Evolutionary conservation across 2,888 invertebrate genomes (phyloP).

Genomic region (Mayetiola destructor): DNA sequence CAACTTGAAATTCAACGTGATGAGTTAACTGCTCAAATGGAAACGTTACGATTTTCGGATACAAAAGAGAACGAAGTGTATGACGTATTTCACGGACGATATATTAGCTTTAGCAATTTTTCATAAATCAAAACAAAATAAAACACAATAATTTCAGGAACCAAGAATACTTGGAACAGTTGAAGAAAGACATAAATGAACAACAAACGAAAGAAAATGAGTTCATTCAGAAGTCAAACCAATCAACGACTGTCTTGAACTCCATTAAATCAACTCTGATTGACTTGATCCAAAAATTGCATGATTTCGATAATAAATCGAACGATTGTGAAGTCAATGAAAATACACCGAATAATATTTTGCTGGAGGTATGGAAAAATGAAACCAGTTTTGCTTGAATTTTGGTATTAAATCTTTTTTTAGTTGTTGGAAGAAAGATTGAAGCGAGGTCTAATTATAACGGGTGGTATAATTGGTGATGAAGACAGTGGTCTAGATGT

Average conservation of each 20-base stretch:
- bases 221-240: constrained; percentile 30
- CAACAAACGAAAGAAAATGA: constrained; percentile 35
- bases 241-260: constrained; percentile 28
- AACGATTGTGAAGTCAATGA: not conserved
- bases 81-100: constrained; percentile 25
- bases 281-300: constrained; percentile 34
- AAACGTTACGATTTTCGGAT: constrained; percentile 63
- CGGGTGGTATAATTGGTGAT: constrained; percentile 20
- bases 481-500: constrained; percentile 20
- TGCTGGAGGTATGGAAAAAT: not conserved
- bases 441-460: constrained; percentile 26
- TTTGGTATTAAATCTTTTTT: too few relatives aligned
- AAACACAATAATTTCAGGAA: constrained; percentile 38
- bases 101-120: not conserved
- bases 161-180: constrained; percentile 50
- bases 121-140: not conserved
- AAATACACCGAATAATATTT: constrained; percentile 14
- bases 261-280: constrained; percentile 31
- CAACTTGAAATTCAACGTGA: constrained; percentile 52
- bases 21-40: constrained; percentile 49
- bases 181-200: constrained; percentile 44
- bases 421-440: constrained; percentile 31
- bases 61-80: constrained; percentile 69
- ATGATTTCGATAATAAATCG: constrained; percentile 31
- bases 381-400: not conserved